Conservation (phyloP, 2,113 vertebrate genomes). For the Gadus chalcogrammus region DNA sequence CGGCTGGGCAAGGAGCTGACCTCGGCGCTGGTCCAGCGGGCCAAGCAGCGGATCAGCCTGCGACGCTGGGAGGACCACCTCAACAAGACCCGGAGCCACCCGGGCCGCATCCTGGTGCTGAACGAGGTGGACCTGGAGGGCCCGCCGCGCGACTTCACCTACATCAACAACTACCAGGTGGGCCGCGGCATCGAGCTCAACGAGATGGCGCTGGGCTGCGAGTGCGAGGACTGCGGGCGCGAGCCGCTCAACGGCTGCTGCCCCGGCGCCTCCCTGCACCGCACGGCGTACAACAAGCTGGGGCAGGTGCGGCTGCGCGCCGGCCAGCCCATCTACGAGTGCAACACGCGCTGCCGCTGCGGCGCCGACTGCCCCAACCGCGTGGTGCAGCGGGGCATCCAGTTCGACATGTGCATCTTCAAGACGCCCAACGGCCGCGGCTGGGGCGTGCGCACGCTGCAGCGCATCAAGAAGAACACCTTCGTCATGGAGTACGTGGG, state of each 20-base stretch:
- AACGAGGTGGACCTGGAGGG: slow-evolving; percentile 90
- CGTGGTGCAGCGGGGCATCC: slow-evolving; percentile 87
- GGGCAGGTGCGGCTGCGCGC: slow-evolving; percentile 81
- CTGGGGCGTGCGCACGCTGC: slow-evolving; percentile 86
- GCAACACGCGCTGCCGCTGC: slow-evolving; percentile 83
- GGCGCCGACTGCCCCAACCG: slow-evolving; percentile 83
- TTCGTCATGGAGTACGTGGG: slow-evolving; percentile 97
- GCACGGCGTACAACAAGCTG: slow-evolving; percentile 83
- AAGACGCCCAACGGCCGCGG: slow-evolving; percentile 84
- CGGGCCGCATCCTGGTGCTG: slow-evolving; percentile 78
- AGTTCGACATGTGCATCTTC: slow-evolving; percentile 89
- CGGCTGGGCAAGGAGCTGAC: slow-evolving; percentile 70
- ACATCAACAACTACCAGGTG: slow-evolving; percentile 87
- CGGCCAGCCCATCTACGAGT: slow-evolving; percentile 88
- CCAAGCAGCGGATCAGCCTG: slow-evolving; percentile 75
- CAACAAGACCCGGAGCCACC: slow-evolving; percentile 80
- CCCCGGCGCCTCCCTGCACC: slow-evolving; percentile 77
- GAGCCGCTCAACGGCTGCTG: slow-evolving; percentile 80
- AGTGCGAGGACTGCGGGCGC: slow-evolving; percentile 80
- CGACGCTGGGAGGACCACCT: slow-evolving; percentile 78
- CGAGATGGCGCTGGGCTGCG: slow-evolving; percentile 80
- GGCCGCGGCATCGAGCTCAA: slow-evolving; percentile 76
- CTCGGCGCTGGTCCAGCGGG: slow-evolving; percentile 76
- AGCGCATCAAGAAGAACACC: slow-evolving; percentile 85
- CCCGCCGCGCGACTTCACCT: slow-evolving; percentile 82